Evolutionary conservation across 2,888 invertebrate genomes (phyloP).

Genomic region (Xestia xanthographa): DNA sequence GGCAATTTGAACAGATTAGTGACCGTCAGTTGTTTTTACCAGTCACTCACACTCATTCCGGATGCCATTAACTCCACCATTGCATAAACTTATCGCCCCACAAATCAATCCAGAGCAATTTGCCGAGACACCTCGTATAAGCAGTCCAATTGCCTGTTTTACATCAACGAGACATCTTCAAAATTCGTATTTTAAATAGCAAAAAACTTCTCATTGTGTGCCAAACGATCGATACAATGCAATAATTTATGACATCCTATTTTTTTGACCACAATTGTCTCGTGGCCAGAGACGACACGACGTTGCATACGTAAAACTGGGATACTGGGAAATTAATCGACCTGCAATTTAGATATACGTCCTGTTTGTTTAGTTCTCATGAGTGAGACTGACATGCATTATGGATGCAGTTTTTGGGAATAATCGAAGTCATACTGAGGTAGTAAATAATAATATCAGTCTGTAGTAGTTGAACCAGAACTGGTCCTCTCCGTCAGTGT

Average conservation of each 20-base stretch:
- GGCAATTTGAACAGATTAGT: not conserved
- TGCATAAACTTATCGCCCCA: not conserved
- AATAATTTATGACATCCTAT: constrained; percentile 69
- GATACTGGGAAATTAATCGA: constrained; percentile 86
- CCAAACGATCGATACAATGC: constrained; percentile 58
- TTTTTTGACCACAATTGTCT: constrained; percentile 68
- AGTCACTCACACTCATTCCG: not conserved
- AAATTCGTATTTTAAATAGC: constrained; percentile 57
- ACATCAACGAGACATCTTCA: constrained; percentile 50
- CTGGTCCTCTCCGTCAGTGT: too few relatives aligned
- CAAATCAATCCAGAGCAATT: constrained; percentile 47
- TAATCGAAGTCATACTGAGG: constrained; percentile 28
- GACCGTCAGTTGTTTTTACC: not conserved
- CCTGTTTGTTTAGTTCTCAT: constrained; percentile 74
- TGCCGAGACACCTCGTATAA: constrained; percentile 49
- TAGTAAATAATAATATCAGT: constrained; percentile 15
- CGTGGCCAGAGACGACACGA: constrained; percentile 28
- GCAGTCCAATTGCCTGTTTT: constrained; percentile 46
- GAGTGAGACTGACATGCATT: constrained; percentile 75
- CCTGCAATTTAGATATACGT: constrained; percentile 86
- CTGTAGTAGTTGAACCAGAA: too few relatives aligned
- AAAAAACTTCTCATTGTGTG: constrained; percentile 60
- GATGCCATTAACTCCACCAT: not conserved
- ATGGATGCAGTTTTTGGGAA: constrained; percentile 69
- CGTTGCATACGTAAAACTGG: constrained; percentile 71